Percentiles rank a stretch among this genome's conserved stretches.
Conservation (phyloP, 92 coral and sea anemone species). For the Zoanthus gigantus region DNA sequence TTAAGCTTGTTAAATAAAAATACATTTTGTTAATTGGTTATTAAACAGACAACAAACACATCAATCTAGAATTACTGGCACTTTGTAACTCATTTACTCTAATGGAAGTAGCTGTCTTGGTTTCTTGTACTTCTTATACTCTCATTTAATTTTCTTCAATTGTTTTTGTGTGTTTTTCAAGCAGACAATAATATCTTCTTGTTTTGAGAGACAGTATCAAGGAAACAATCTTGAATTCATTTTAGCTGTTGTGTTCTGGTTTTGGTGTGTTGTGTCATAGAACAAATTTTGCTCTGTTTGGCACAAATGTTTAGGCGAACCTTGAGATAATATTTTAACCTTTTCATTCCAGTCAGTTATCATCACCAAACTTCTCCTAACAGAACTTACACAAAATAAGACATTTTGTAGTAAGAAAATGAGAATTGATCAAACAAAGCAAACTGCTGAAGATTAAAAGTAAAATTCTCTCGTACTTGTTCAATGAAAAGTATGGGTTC, state of each 20-base stretch:
- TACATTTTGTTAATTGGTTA: not conserved
- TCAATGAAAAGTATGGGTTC: no score
- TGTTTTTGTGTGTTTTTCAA: conserved; percentile 4
- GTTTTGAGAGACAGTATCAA: not conserved
- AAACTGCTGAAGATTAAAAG: no score
- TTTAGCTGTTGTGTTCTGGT: not conserved
- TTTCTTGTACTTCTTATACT: not conserved
- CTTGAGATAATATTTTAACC: not conserved
- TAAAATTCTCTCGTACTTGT: no score
- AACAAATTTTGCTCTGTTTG: not conserved
- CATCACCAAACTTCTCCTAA: not conserved
- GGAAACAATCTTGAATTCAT: not conserved
- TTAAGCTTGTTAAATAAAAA: not conserved
- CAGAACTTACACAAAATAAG: not conserved
- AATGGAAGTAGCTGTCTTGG: not conserved
- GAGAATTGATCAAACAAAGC: not conserved
- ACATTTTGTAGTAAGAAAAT: not conserved
- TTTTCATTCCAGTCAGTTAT: not conserved
- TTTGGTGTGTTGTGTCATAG: not conserved
- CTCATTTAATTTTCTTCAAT: not conserved
- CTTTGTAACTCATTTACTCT: not conserved
- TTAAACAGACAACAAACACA: not conserved
- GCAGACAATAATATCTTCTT: not conserved
- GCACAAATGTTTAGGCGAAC: not conserved
- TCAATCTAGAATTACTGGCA: not conserved